phyloP scores from a whole-genome alignment of 2,797 vertebrate species.

The Thaleichthys pacificus region DNA sequence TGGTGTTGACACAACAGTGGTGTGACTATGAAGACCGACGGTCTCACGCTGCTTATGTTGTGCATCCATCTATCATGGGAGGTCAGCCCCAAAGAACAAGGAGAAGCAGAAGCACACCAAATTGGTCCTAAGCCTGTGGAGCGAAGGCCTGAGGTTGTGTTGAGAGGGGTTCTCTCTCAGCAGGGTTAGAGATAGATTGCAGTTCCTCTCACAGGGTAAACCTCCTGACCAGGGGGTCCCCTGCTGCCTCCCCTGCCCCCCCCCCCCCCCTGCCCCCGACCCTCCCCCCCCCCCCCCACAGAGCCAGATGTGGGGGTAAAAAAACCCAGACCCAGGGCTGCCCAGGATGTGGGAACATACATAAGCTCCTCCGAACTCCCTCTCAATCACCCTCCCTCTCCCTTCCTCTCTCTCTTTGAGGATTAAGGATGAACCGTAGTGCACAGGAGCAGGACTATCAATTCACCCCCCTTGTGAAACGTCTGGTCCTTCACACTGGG shows the following conservation, averaged over 20 bases:
- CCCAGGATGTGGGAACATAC: slow-evolving; percentile 7
- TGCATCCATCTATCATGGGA: not conserved
- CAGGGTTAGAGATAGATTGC: not conserved
- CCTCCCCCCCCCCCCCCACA: not conserved
- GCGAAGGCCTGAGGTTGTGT: not conserved
- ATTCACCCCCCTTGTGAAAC: not conserved
- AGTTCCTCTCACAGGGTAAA: slow-evolving; percentile 3
- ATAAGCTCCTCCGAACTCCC: slow-evolving; percentile 16
- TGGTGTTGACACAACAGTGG: slow-evolving; percentile 1
- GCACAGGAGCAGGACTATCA: slow-evolving; percentile 17
- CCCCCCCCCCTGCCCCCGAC: no score
- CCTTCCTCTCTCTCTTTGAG: not conserved
- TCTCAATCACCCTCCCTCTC: no score
- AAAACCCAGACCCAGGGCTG: not conserved
- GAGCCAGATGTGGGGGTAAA: slow-evolving; percentile 45
- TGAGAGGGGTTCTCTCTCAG: not conserved
- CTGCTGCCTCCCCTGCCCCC: not conserved
- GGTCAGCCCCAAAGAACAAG: not conserved
- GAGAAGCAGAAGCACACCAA: not conserved
- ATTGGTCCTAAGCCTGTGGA: not conserved
- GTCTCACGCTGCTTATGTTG: not conserved
- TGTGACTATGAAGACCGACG: not conserved
- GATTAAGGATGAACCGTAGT: slow-evolving; percentile 33
- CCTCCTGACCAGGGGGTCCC: slow-evolving; percentile 6
- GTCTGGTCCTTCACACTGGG: slow-evolving; percentile 9